Percentiles rank a stretch among this genome's conserved stretches.
Conservation (phyloP, 2,888 invertebrate genomes). For the Leucophenga maculata region DNA sequence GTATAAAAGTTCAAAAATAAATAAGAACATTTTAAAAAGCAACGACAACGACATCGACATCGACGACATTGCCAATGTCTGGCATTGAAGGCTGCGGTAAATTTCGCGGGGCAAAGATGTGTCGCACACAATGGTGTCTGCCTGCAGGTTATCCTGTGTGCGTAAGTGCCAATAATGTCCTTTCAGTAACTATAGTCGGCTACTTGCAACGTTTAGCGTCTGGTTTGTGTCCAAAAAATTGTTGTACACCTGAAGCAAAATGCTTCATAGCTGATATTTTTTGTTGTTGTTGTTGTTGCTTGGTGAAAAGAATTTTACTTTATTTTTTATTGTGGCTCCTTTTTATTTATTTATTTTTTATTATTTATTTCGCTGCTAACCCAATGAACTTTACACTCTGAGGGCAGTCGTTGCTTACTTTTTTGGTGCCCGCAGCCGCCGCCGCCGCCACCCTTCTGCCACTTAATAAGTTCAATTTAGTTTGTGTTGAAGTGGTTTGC, state of each 20-base stretch:
- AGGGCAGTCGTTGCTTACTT: background rate
- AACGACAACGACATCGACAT: no score
- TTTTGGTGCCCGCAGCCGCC: background rate
- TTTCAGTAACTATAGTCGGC: background rate
- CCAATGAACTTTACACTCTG: background rate
- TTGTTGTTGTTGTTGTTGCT: no score
- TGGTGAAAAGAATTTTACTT: background rate
- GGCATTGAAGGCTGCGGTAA: background rate
- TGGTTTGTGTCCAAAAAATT: background rate
- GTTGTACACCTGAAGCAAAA: background rate
- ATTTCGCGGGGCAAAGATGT: background rate
- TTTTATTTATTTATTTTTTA: background rate
- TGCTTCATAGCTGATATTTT: background rate
- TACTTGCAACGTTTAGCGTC: background rate
- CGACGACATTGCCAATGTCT: background rate
- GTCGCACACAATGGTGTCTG: background rate
- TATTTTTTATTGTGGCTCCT: background rate
- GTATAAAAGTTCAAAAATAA: slow-evolving; percentile 38
- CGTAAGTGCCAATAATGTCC: background rate
- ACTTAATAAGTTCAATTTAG: slow-evolving; percentile 6
- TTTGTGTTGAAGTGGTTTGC: no score
- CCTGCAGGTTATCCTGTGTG: slow-evolving; percentile 4
- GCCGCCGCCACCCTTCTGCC: background rate
- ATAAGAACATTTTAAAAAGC: slow-evolving; percentile 54
- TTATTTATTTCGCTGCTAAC: background rate